Conservation (phyloP, 2,888 invertebrate genomes). For the Microplitis deprimator region DNA sequence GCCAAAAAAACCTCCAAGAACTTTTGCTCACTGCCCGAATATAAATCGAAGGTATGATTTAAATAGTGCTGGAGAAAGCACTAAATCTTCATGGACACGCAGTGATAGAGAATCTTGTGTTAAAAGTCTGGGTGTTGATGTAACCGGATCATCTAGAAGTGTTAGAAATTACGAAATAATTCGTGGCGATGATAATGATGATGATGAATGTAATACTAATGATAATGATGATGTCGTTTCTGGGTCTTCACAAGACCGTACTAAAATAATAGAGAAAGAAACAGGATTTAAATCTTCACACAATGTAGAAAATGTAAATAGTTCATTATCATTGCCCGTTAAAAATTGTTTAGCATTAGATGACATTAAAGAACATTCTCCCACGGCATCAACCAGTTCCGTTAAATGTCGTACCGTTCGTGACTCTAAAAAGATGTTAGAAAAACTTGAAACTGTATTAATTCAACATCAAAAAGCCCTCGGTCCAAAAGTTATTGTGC, state of each 20-base stretch:
- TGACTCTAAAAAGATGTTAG: conserved; percentile 78
- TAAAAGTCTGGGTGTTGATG: neutral
- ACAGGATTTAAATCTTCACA: neutral
- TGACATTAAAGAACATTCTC: conserved; percentile 22
- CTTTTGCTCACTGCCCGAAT: conserved; percentile 72
- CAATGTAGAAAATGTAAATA: neutral
- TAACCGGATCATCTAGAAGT: neutral
- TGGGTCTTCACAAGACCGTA: neutral
- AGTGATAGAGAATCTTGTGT: neutral
- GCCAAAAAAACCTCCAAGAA: conserved; percentile 83
- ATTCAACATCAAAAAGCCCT: conserved; percentile 71
- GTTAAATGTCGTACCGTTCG: conserved; percentile 34
- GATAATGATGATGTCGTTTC: neutral
- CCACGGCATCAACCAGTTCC: conserved; percentile 50
- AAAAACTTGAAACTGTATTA: conserved; percentile 77
- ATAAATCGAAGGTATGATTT: conserved; percentile 25
- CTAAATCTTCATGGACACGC: conserved; percentile 17
- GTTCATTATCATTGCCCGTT: neutral
- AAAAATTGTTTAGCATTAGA: neutral
- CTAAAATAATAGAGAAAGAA: conserved; percentile 1
- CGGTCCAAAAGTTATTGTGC: conserved; percentile 51
- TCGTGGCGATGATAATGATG: neutral
- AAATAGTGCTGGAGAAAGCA: conserved; percentile 16
- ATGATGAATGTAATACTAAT: neutral
- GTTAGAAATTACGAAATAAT: neutral